Conservation (phyloP, 2,888 invertebrate genomes). For the Anarsia innoxiella region DNA sequence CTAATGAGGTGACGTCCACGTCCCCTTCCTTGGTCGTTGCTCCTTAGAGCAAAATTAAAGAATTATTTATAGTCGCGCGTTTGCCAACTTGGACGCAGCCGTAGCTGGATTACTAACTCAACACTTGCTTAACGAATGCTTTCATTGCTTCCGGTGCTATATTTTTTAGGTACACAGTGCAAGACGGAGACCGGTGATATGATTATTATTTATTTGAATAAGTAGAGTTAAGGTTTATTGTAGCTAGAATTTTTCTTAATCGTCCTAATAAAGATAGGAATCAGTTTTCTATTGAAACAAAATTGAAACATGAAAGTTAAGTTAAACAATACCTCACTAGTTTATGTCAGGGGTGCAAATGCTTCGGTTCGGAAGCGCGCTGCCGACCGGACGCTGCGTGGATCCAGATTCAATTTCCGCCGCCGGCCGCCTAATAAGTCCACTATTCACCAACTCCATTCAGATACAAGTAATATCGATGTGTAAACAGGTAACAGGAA, state of each 20-base stretch:
- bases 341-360: neutral
- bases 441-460: conserved; percentile 53
- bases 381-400: conserved; percentile 66
- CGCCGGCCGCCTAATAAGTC: conserved; percentile 62
- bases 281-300: no score
- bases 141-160: no score
- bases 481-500: conserved; percentile 8
- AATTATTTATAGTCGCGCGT: conserved; percentile 8
- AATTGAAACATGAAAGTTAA: no score
- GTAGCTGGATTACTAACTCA: neutral
- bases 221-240: no score
- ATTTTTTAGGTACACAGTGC: no score
- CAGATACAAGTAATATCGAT: conserved; percentile 25
- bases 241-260: no score
- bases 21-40: conserved; percentile 5
- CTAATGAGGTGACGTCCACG: conserved; percentile 9
- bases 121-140: neutral
- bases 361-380: no score
- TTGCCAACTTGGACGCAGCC: conserved; percentile 5
- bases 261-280: no score
- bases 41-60: conserved; percentile 7
- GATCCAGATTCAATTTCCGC: conserved; percentile 70
- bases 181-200: no score
- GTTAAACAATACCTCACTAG: no score
- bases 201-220: no score